Conservation (phyloP, 2,113 vertebrate genomes). For the Zosterops borbonicus region DNA sequence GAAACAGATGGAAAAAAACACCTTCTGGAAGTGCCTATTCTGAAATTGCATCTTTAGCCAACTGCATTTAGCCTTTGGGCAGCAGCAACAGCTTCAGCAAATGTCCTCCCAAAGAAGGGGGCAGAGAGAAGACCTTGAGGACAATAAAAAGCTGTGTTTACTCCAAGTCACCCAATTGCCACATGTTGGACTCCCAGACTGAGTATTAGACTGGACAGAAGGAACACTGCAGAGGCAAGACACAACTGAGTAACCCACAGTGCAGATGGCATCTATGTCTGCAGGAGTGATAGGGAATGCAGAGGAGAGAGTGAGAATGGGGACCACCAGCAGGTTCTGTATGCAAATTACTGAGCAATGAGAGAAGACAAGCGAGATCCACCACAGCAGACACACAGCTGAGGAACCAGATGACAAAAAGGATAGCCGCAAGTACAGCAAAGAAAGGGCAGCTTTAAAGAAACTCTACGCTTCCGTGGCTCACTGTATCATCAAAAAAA, state of each 20-base stretch:
- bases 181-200: not conserved
- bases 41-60: not conserved
- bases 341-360: not conserved
- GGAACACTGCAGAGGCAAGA: not conserved
- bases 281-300: not conserved
- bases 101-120: not conserved
- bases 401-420: not conserved
- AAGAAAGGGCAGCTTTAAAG: not conserved
- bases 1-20: not conserved
- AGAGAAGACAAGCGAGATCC: not conserved
- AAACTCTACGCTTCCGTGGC: not conserved
- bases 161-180: not conserved
- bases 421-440: not conserved
- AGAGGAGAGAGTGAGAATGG: not conserved
- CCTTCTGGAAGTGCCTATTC: not conserved
- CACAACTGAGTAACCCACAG: not conserved
- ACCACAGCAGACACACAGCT: not conserved
- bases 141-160: not conserved
- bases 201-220: not conserved
- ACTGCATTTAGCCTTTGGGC: accelerated
- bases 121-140: not conserved
- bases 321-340: not conserved
- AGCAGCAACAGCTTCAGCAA: not conserved
- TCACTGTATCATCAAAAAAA: not conserved
- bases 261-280: not conserved